Evolutionary conservation across 2,888 invertebrate genomes (phyloP).

Genomic region (Campopleginae sp.): DNA sequence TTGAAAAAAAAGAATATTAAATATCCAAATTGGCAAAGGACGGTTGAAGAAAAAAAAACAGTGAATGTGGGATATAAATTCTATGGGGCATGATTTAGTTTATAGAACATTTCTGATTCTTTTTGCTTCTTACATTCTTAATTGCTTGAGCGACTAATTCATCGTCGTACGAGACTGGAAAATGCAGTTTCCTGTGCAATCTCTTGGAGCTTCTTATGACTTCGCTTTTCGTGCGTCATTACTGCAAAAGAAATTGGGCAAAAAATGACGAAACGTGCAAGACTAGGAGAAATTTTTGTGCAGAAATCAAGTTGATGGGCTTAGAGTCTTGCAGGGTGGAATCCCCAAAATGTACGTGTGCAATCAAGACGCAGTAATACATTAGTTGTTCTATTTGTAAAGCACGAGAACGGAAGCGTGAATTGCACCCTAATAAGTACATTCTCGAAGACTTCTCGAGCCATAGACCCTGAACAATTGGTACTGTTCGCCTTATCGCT

Average conservation of each 20-base stretch:
- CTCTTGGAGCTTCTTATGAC: too few species aligned
- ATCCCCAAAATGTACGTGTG: neutral
- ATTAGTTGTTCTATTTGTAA: slow-evolving; percentile 10
- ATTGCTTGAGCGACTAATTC: too few species aligned
- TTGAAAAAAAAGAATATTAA: neutral
- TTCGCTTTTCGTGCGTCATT: too few species aligned
- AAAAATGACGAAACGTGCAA: neutral
- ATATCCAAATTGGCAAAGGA: too few species aligned
- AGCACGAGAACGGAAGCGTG: slow-evolving; percentile 46
- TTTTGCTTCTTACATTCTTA: too few species aligned
- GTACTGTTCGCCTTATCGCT: slow-evolving; percentile 32
- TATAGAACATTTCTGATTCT: too few species aligned
- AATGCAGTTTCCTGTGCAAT: too few species aligned
- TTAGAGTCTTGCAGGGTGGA: neutral
- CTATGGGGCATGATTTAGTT: too few species aligned
- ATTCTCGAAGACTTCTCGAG: slow-evolving; percentile 44
- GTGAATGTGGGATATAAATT: too few species aligned
- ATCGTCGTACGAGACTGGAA: too few species aligned
- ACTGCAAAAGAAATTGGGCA: too few species aligned
- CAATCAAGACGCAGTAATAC: slow-evolving; percentile 2
- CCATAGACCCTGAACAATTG: slow-evolving; percentile 32
- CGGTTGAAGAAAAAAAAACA: too few species aligned
- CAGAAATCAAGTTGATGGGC: neutral
- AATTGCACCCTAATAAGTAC: slow-evolving; percentile 52
- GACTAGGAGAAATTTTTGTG: neutral